Conservation (phyloP, 2,888 invertebrate species). For the Eudasyphora cyanicolor region DNA sequence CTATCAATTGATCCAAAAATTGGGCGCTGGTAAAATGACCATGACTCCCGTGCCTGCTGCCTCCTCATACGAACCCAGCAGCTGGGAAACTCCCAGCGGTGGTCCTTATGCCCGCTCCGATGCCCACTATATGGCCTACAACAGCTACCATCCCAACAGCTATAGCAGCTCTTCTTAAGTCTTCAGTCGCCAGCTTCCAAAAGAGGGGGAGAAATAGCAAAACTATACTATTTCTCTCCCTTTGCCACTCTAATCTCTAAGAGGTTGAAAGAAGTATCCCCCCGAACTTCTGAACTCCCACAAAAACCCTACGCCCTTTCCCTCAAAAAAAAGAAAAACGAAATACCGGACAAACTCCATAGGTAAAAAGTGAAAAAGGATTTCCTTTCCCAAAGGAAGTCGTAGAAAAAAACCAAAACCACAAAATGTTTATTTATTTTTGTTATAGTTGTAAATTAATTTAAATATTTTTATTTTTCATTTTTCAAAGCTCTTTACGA, state of each 20-base stretch:
- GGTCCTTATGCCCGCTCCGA: conserved; percentile 92
- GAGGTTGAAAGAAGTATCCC: conserved; percentile 37
- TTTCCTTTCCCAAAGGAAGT: conserved; percentile 8
- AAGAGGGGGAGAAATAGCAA: conserved; percentile 8
- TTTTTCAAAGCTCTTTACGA: conserved; percentile 42
- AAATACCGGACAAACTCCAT: conserved; percentile 20
- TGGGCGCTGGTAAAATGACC: conserved; percentile 89
- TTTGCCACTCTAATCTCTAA: conserved; percentile 50
- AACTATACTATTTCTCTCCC: conserved; percentile 32
- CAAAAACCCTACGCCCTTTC: not conserved
- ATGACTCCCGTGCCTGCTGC: conserved; percentile 84
- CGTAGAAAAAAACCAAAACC: conserved; percentile 35
- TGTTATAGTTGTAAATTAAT: conserved; percentile 50
- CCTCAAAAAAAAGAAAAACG: conserved; percentile 12
- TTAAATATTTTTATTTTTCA: conserved; percentile 41
- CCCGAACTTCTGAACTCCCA: conserved; percentile 27
- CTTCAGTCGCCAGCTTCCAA: not conserved
- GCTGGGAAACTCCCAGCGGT: conserved; percentile 86
- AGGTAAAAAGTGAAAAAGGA: conserved; percentile 35
- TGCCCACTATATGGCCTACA: conserved; percentile 85
- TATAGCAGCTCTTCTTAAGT: conserved; percentile 73
- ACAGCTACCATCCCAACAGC: conserved; percentile 85
- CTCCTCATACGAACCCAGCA: conserved; percentile 85
- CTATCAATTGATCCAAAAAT: conserved; percentile 89
- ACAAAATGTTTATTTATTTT: conserved; percentile 54